Evolutionary conservation across 2,888 invertebrate genomes (phyloP).

Genomic region (Spilarctia lutea): DNA sequence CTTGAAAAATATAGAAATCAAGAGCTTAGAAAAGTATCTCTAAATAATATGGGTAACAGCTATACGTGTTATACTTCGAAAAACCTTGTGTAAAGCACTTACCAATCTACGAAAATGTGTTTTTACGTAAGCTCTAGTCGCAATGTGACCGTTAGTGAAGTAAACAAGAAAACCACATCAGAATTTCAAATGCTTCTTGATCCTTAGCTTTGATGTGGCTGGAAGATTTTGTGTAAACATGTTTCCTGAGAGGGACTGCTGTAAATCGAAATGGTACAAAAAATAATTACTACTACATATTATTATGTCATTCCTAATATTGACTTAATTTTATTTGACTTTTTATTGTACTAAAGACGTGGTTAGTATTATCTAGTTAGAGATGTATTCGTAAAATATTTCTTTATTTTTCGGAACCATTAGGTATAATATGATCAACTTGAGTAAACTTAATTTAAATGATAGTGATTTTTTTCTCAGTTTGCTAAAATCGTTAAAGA

Average conservation of each 20-base stretch:
- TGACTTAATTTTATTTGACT: background rate
- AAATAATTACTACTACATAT: background rate
- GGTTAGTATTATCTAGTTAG: no score
- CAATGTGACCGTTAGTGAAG: slow-evolving; percentile 47
- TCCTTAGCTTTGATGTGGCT: slow-evolving; percentile 52
- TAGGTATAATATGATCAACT: no score
- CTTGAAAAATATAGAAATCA: background rate
- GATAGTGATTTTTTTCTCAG: background rate
- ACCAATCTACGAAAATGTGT: slow-evolving; percentile 44
- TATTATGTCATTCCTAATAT: background rate
- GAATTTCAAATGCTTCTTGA: slow-evolving; percentile 67
- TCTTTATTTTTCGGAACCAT: no score
- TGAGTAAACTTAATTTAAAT: background rate
- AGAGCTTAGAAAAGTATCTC: slow-evolving; percentile 7
- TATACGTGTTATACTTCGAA: slow-evolving; percentile 10
- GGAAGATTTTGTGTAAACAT: slow-evolving; percentile 56
- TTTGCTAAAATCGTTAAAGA: background rate
- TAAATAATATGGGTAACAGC: slow-evolving; percentile 1
- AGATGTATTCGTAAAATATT: no score
- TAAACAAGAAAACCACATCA: slow-evolving; percentile 69
- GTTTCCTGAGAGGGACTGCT: slow-evolving; percentile 47
- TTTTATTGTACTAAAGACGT: no score
- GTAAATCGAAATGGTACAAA: slow-evolving; percentile 30
- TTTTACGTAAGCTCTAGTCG: slow-evolving; percentile 25
- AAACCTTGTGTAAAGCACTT: slow-evolving; percentile 34